phyloP scores from a whole-genome alignment of 1,140 invertebrate species.

The Drosophila teissieri region DNA sequence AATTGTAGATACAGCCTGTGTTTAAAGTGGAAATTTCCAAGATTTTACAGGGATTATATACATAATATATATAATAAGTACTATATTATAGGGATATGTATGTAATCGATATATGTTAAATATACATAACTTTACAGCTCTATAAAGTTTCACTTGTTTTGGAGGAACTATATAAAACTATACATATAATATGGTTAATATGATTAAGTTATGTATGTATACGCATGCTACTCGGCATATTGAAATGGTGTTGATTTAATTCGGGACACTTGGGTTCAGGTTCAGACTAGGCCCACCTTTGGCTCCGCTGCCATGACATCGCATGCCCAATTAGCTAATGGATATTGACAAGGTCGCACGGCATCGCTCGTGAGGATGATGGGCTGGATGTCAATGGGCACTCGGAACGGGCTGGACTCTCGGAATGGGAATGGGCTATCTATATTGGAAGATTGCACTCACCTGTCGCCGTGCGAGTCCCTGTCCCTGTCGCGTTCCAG shows the following conservation, averaged over 20 bases:
- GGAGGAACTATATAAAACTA: neutral
- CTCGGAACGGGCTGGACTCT: neutral
- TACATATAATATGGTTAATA: neutral
- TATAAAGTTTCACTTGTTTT: neutral
- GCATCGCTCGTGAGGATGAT: neutral
- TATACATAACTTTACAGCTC: neutral
- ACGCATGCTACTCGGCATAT: slow-evolving; percentile 12
- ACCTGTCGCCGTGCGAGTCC: slow-evolving; percentile 67
- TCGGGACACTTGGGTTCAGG: neutral
- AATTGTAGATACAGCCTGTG: neutral
- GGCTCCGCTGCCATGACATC: slow-evolving; percentile 22
- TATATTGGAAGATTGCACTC: too few species aligned
- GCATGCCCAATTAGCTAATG: slow-evolving; percentile 69
- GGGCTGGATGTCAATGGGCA: slow-evolving; percentile 2
- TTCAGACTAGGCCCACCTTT: slow-evolving; percentile 5
- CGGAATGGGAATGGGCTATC: too few species aligned
- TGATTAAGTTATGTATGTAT: neutral
- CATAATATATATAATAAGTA: too few species aligned
- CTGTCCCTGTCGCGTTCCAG: slow-evolving; percentile 47
- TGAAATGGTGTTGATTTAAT: slow-evolving; percentile 32
- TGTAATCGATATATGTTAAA: neutral
- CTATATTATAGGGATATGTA: neutral
- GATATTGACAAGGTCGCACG: slow-evolving; percentile 56
- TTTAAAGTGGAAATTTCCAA: neutral
- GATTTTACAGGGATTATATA: neutral